Evolutionary conservation across 2,797 vertebrate genomes (phyloP), one percentile per base, ranked within the genome.

Genomic region (Rhinogobio ventralis): DNA sequence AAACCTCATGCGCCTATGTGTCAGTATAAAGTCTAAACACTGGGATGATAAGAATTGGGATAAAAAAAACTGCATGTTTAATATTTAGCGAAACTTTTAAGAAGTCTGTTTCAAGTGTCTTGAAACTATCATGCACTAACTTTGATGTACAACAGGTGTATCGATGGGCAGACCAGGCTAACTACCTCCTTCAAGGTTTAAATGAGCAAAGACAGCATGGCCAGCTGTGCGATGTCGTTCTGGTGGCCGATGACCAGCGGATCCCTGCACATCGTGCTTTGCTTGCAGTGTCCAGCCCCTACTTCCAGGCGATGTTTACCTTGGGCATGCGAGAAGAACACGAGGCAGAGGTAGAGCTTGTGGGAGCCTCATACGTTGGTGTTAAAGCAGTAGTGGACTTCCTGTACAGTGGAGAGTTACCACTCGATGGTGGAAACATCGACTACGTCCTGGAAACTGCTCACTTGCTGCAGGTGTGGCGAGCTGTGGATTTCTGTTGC

Each of bases 221-320:
- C 33, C 96, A 95, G 42, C 96, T 99, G 92, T 99, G 98, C 2
- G 97, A 99, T 7, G 95, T 99, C 23, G 92, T 97, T 45, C 94
- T 99, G 5, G 95, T 99, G 90, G 97, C 96, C 0, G 96, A 97
- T 0, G 95, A 95, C 2, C 96, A 95, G 91, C 91, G 93, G 0
- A 90, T 98, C 66, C 95, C 95, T 0, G 98, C 97, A 19, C 98
- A 99, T 91, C 93, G 97, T 2, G 97, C 97, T 86, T 92, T 99
- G 25, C 94, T 99, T 15, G 97, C 97, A 0, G 94, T 97, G 75
- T 98, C 96, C 93, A 99, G 98, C 0, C 95, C 97, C 15, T 99
- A 99, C 90, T 99, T 99, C 93, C 96, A 98, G 78, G 96, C 97
- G 13, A 99, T 99, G 98, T 99, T 99, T 93, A 99, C 97, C 2